phyloP scores from a whole-genome alignment of 2,113 vertebrate species.

The Eudyptes chrysolophus region DNA sequence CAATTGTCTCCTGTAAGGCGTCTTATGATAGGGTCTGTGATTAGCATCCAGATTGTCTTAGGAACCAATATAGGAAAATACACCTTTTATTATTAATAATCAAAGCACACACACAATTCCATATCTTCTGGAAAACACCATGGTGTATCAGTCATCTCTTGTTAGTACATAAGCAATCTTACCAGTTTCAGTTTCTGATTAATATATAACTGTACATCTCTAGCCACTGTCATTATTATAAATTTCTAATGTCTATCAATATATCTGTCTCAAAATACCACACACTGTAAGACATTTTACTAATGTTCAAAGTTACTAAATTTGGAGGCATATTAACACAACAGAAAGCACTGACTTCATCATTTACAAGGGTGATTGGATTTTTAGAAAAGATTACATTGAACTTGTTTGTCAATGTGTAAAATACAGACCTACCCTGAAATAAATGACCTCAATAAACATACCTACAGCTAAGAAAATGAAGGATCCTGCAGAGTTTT shows the following conservation, averaged over 20 bases:
- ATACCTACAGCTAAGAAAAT: conserved; percentile 13
- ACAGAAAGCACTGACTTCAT: not conserved
- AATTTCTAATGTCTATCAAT: not conserved
- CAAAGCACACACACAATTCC: not conserved
- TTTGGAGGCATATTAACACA: not conserved
- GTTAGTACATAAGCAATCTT: not conserved
- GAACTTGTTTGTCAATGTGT: not conserved
- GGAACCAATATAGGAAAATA: not conserved
- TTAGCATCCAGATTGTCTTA: too few relatives aligned
- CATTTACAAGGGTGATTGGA: not conserved
- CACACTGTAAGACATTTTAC: not conserved
- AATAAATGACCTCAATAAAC: conserved; percentile 9
- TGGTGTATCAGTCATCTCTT: too few relatives aligned
- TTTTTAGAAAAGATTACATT: not conserved
- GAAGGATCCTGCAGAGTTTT: not conserved
- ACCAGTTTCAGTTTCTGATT: not conserved
- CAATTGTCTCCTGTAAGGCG: not conserved
- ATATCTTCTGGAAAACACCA: not conserved
- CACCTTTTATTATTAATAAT: not conserved
- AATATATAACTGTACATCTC: fast-evolving
- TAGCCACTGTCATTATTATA: not conserved
- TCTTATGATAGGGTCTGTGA: not conserved
- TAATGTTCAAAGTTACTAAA: not conserved
- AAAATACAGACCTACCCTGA: not conserved
- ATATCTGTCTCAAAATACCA: not conserved